These are phyloP conservation scores for Pseudomugil tenellus DNA, from an alignment of 2,797 vertebrate species.

Conservation along the genomic window DNA sequence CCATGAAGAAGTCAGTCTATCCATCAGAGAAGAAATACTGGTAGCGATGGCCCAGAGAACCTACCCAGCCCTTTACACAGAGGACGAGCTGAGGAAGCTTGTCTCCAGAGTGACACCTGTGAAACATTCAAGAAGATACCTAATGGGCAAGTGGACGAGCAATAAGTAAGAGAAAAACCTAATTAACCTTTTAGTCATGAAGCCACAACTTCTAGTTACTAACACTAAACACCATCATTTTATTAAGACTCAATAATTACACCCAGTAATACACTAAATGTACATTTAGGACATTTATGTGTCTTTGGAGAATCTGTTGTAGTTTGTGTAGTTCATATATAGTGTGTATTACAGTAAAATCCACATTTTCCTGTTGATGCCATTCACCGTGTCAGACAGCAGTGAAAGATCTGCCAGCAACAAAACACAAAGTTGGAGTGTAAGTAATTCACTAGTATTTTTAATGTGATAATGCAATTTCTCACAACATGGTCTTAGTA, in stretches of 20 bases:
- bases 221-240: neutral
- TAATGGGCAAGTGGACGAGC: conserved; percentile 66
- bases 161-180: conserved; percentile 77
- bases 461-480: neutral
- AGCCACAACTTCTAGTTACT: neutral
- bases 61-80: conserved; percentile 76
- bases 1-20: conserved; percentile 67
- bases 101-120: conserved; percentile 64
- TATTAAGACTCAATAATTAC: neutral
- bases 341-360: conserved; percentile 71
- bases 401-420: conserved; percentile 10
- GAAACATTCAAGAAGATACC: conserved; percentile 48
- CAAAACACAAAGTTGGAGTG: conserved; percentile 19
- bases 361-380: conserved; percentile 85
- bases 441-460: conserved; percentile 23
- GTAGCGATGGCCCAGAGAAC: conserved; percentile 76
- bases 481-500: neutral
- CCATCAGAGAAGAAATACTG: conserved; percentile 77
- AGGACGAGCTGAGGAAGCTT: conserved; percentile 71
- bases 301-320: neutral
- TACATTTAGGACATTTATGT: neutral
- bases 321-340: neutral
- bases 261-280: neutral
- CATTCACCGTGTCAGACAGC: conserved; percentile 39
- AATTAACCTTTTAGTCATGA: neutral